A percentile compares a stretch with the other conserved stretches of the same genome.
These are phyloP conservation scores for Fulica atra DNA, from an alignment of 2,113 vertebrate species.

Conservation along the genomic window DNA sequence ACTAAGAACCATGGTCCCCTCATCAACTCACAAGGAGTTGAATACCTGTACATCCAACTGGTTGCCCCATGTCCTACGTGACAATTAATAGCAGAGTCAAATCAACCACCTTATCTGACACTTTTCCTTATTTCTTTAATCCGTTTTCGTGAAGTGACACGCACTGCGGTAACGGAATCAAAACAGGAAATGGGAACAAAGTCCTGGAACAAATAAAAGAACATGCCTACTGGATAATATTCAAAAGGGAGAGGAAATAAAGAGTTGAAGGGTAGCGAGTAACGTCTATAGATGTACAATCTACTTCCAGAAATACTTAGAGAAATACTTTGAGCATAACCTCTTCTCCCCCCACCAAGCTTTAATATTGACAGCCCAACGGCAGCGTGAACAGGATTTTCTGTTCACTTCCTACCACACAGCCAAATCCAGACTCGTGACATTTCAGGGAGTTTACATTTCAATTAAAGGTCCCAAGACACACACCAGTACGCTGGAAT, in stretches of 20 bases:
- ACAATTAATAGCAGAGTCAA: not conserved
- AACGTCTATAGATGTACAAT: not conserved
- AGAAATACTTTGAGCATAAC: not conserved
- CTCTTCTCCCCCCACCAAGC: not conserved
- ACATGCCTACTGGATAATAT: not conserved
- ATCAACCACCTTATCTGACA: not conserved
- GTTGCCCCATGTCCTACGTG: not conserved
- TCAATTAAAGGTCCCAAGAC: conserved; percentile 56
- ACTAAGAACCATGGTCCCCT: not conserved
- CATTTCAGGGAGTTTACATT: conserved; percentile 55
- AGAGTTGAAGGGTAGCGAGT: not conserved
- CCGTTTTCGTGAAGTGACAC: not conserved
- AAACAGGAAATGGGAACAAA: conserved; percentile 52
- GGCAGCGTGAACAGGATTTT: not conserved
- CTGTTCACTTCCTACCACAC: not conserved
- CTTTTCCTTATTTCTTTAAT: not conserved
- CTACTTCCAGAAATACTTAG: not conserved
- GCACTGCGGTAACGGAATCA: not conserved
- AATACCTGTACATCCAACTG: not conserved
- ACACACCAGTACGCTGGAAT: conserved; percentile 7
- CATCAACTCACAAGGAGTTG: not conserved
- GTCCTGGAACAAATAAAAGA: conserved; percentile 38
- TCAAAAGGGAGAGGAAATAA: not conserved
- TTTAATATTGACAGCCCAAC: not conserved
- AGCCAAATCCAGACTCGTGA: not conserved